A percentile compares a stretch with the other conserved stretches of the same genome.
phyloP scores from a whole-genome alignment of 2,113 vertebrate genomes.

The Notiomystis cincta region DNA sequence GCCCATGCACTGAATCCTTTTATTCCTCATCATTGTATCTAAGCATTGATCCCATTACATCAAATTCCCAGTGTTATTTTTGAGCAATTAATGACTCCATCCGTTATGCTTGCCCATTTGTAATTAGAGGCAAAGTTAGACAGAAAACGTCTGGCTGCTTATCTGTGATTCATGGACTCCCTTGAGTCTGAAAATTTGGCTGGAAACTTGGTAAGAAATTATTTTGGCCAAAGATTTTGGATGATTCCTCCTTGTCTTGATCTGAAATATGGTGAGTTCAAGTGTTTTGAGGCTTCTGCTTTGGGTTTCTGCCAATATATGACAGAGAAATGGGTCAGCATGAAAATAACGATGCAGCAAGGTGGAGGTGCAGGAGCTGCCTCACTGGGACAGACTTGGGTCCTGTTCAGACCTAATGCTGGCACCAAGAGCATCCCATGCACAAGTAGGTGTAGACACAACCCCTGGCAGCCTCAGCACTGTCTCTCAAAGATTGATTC shows the following conservation, averaged over 20 bases:
- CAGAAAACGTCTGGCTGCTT: not conserved
- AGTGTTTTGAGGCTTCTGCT: constrained; percentile 36
- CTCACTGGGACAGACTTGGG: not conserved
- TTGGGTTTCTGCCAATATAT: constrained; percentile 22
- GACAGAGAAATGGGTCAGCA: not conserved
- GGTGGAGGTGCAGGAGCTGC: not conserved
- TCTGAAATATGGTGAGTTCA: not conserved
- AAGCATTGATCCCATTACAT: not conserved
- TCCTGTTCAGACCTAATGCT: rapidly evolving
- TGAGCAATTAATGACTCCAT: not conserved
- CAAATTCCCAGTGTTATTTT: not conserved
- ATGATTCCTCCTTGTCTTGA: not conserved
- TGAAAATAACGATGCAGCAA: not conserved
- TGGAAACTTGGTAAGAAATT: constrained; percentile 7
- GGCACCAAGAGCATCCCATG: not conserved
- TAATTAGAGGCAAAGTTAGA: constrained; percentile 15
- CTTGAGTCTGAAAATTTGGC: constrained; percentile 20
- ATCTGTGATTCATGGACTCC: not conserved
- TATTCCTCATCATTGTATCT: not conserved
- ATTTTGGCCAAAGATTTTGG: constrained; percentile 17
- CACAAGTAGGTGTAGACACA: not conserved
- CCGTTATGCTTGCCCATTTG: not conserved
- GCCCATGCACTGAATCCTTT: not conserved
- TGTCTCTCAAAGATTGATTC: not conserved
- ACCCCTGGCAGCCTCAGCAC: not conserved